Percentiles rank a stretch among this genome's conserved stretches.
Evolutionary conservation across 2,888 invertebrate species (phyloP).

Genomic region (Oligia latruncula): DNA sequence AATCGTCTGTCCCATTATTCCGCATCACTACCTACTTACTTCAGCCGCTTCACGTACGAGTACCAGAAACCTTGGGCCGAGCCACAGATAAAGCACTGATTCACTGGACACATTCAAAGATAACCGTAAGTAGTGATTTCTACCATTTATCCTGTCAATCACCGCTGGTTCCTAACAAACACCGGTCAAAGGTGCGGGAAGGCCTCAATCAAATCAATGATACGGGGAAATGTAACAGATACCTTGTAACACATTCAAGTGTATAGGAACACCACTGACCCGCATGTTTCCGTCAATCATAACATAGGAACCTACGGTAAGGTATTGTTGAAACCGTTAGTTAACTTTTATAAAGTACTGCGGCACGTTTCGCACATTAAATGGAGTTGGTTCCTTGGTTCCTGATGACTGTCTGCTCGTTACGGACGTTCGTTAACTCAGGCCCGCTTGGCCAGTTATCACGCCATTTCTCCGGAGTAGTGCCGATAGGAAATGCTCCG

Average conservation of each 20-base stretch:
- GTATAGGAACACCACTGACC: conserved; percentile 71
- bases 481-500: conserved; percentile 21
- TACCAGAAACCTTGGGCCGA: conserved; percentile 54
- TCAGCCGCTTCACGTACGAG: conserved; percentile 45
- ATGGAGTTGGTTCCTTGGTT: conserved; percentile 51
- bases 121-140: conserved; percentile 64
- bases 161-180: conserved; percentile 63
- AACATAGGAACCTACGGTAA: conserved; percentile 51
- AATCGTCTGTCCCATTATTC: conserved; percentile 30
- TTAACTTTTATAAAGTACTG: conserved; percentile 53
- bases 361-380: conserved; percentile 61
- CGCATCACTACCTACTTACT: conserved; percentile 23
- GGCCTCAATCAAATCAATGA: conserved; percentile 69
- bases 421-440: conserved; percentile 46
- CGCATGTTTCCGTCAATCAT: conserved; percentile 79
- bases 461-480: conserved; percentile 19
- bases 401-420: conserved; percentile 62
- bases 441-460: conserved; percentile 35
- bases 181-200: conserved; percentile 77
- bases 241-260: conserved; percentile 65
- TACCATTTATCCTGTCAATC: conserved; percentile 68
- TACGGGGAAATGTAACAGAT: conserved; percentile 71
- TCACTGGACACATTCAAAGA: conserved; percentile 64
- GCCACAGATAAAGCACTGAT: conserved; percentile 54
- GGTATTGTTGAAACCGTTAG: conserved; percentile 65